These are phyloP conservation scores for Macaca mulatta DNA, from an alignment of 2,113 vertebrate species.

Conservation along the genomic window DNA sequence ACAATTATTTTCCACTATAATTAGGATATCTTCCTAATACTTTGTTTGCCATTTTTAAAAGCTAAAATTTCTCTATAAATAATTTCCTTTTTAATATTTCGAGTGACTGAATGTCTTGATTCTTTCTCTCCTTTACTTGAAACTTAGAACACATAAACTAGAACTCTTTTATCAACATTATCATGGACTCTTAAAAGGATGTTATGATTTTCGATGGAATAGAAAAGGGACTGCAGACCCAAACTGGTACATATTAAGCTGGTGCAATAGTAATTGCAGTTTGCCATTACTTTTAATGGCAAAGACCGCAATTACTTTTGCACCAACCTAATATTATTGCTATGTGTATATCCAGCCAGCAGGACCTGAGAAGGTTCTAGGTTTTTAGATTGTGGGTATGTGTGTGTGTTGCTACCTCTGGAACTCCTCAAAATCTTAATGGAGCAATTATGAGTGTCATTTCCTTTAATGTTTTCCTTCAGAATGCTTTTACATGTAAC, in stretches of 20 bases:
- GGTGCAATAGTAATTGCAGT: no score
- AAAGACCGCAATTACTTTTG: no score
- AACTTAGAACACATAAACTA: background rate
- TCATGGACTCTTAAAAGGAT: background rate
- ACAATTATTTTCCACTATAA: background rate
- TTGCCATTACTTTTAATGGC: no score
- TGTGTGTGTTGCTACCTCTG: background rate
- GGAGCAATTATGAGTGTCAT: background rate
- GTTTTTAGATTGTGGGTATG: background rate
- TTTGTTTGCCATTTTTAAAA: background rate
- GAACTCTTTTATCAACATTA: background rate
- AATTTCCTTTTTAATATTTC: background rate
- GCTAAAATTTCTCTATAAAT: background rate
- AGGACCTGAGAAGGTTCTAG: background rate
- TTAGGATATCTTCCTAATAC: background rate
- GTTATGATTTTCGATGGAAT: background rate
- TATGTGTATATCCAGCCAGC: background rate
- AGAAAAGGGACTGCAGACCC: background rate
- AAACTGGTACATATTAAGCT: background rate
- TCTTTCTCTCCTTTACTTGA: background rate
- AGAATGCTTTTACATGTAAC: background rate
- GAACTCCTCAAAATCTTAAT: slow-evolving; percentile 18
- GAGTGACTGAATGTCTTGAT: background rate
- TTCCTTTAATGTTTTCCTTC: slow-evolving; percentile 27
- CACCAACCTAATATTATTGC: no score